A percentile compares a stretch with the other conserved stretches of the same genome.
Evolutionary conservation across 1,140 invertebrate genomes (phyloP).

Genomic region (Tribolium castaneum): DNA sequence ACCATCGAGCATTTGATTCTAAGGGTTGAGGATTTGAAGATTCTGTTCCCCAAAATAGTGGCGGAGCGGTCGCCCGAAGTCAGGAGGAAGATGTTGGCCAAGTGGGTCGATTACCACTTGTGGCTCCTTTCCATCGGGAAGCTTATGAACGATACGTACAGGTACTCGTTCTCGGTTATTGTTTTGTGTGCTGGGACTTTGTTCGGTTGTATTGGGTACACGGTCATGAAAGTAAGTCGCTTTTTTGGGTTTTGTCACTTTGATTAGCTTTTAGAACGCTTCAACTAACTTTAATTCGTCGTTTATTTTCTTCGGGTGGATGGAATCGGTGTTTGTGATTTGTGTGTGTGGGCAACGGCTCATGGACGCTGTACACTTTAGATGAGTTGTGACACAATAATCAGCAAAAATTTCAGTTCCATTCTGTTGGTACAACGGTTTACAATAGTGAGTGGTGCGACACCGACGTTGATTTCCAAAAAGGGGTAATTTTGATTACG

Average conservation of each 20-base stretch:
- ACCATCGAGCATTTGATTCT: slow-evolving; percentile 1
- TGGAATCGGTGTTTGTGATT: no score
- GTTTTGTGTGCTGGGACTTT: neutral
- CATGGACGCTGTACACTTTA: no score
- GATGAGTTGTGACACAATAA: no score
- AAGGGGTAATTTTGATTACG: neutral
- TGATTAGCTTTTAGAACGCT: no score
- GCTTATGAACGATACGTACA: neutral
- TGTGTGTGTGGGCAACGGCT: no score
- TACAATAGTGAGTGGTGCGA: neutral
- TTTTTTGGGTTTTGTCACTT: no score
- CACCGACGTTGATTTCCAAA: neutral
- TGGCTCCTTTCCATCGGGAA: neutral
- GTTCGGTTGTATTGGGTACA: neutral
- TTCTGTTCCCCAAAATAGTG: neutral
- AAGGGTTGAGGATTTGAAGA: neutral
- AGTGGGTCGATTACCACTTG: neutral
- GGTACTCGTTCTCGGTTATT: neutral
- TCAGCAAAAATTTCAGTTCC: neutral
- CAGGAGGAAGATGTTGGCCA: neutral
- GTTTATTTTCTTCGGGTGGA: no score
- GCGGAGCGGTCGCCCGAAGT: neutral
- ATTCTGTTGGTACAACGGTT: neutral
- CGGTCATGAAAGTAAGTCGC: neutral
- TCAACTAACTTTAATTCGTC: no score